These are phyloP conservation scores for Scaptomyza hsui DNA, from an alignment of 1,140 invertebrate species.

Conservation along the genomic window DNA sequence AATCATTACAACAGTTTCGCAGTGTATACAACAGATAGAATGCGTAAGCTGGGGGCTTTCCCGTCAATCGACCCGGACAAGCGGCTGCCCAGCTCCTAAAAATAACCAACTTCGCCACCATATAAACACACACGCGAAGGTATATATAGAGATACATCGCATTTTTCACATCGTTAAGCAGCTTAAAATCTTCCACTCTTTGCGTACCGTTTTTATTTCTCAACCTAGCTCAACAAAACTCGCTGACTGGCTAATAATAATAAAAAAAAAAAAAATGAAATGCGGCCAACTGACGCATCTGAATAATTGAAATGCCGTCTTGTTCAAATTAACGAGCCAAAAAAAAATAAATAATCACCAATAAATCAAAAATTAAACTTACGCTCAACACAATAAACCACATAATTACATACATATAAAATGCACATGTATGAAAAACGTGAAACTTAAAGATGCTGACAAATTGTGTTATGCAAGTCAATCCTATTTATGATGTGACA, in stretches of 20 bases:
- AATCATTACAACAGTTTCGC: not conserved
- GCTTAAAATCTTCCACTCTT: constrained; percentile 40
- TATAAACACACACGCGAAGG: not conserved
- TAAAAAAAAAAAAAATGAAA: constrained; percentile 22
- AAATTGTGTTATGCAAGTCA: constrained; percentile 41
- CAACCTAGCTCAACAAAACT: constrained; percentile 36
- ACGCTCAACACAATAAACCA: constrained; percentile 9
- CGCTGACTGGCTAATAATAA: constrained; percentile 6
- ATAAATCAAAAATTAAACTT: constrained; percentile 46
- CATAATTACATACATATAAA: constrained; percentile 14
- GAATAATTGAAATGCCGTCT: constrained; percentile 42
- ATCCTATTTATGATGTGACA: constrained; percentile 9
- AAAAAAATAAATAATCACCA: constrained; percentile 25
- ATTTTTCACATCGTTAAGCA: constrained; percentile 40
- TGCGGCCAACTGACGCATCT: constrained; percentile 39
- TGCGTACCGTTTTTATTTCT: constrained; percentile 17
- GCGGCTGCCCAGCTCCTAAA: constrained; percentile 2
- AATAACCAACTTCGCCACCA: constrained; percentile 7
- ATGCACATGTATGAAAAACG: constrained; percentile 4
- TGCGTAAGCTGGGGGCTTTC: constrained; percentile 7
- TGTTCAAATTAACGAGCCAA: constrained; percentile 38
- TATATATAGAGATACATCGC: not conserved
- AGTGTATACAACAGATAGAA: not conserved
- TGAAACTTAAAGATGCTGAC: constrained; percentile 32
- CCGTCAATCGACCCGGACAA: constrained; percentile 15